Conservation (phyloP, 2,888 invertebrate species). For the Latrodectus elegans region DNA sequence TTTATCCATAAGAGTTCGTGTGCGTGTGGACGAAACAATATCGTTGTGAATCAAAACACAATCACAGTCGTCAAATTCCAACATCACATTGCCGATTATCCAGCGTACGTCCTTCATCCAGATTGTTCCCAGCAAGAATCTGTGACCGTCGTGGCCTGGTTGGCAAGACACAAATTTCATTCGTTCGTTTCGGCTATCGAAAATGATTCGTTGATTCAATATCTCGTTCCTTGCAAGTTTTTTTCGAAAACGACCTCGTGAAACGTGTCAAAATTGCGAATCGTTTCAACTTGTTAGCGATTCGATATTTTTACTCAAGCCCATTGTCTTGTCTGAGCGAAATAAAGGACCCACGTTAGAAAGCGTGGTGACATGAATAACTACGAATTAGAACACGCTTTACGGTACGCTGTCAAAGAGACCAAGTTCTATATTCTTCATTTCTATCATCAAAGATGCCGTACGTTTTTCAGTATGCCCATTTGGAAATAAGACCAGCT, state of each 20-base stretch:
- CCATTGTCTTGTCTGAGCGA: not conserved
- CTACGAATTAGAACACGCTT: not conserved
- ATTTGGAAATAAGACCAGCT: not conserved
- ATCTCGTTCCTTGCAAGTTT: not conserved
- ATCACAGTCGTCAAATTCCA: not conserved
- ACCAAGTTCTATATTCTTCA: not conserved
- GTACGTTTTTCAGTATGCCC: not conserved
- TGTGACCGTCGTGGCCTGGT: not conserved
- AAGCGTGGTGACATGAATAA: conserved; percentile 9
- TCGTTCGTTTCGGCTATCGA: not conserved
- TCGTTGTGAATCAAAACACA: not conserved
- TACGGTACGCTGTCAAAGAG: not conserved
- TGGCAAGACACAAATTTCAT: not conserved
- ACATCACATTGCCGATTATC: not conserved
- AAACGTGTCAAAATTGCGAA: not conserved
- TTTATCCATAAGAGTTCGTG: not conserved
- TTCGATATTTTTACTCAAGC: not conserved
- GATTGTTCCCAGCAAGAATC: not conserved
- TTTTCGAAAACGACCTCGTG: too few relatives aligned
- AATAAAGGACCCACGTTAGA: not conserved
- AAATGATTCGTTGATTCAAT: not conserved
- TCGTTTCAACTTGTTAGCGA: not conserved
- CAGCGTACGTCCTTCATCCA: not conserved
- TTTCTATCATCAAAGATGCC: not conserved
- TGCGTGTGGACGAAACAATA: not conserved